Evolutionary conservation across 2,888 invertebrate genomes (phyloP), one percentile per base, ranked within the genome.

Genomic region (Oscheius onirici): DNA sequence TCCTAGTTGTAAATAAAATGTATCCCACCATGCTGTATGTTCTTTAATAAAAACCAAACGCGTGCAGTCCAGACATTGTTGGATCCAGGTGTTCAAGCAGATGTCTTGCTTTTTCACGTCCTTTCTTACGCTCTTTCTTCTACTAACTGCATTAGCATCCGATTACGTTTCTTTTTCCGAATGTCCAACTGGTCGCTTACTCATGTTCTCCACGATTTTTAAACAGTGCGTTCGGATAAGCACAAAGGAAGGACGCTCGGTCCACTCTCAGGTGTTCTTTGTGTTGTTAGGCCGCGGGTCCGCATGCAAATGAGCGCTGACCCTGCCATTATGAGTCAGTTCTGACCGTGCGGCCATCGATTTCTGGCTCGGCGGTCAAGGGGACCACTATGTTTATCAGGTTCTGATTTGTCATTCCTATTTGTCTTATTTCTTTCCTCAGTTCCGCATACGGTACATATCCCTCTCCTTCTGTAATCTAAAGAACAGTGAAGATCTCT

Each of bases 231-330:
- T 17, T 2, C 49, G 10, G 49, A 17, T 34, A 34, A 34, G 34
- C 34, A 34, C 34, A 34, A 34, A 34, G 8, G 34, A 34, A 22
- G 17, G 20, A 15, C 17, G 34, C 34, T 6, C 34, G 34, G 34
- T 24, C 24, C 63, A 26, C 49, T 58, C 41, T 46, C 49, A 63
- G 63, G 49, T 63, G 63, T 63, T 63, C 63, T 63, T 63, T 58
- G 58, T 58, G 28, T 46, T 34, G 28, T 63, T 20, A 40, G 63
- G 46, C 26, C 63, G 63, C 28, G n/a, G 63, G 63, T 49, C 63
- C 49, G 63, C 63, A 63, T 63, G 63, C 63, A 63, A 63, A 63
- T 63, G 63, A 63, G 63, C 63, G 63, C 15, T 63, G 63, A 63
- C 63, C 63, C 63, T 49, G 49, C 63, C 34, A 63, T 63, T 63